Base-by-base conservation (phyloP, 1,140 invertebrate genomes). In the Teleogryllus occipitalis region DNA sequence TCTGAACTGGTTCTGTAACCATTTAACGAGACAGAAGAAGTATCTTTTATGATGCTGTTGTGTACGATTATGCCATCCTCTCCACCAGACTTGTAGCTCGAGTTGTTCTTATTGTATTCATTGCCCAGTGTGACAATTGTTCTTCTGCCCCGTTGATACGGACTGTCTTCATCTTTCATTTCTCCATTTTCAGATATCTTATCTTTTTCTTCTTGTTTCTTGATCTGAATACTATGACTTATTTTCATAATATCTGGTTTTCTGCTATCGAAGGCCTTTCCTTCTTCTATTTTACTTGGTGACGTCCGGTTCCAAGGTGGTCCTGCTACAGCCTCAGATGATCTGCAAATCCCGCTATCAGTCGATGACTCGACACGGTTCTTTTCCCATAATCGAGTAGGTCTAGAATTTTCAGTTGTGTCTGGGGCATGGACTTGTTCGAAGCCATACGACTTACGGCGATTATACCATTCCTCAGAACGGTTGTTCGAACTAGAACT, bases 401-500 rank as follows among this genome's bases (percentile, higher is more conserved):
- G 46, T 75, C 27, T 15, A 54, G 48, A 76, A 54, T 48, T 76
- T 47, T 80, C 72, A 18, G 47, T 8, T 18, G 18, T n/a, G n/a
- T 77, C 47, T 14, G 86, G 83, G 76, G 86, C 82, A 10, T 87
- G 87, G 81, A 92, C 90, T 81, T 91, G 90, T 85, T 93, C 92
- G 82, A 93, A 93, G 78, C 92, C 92, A 82, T 93, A 93, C 7
- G 92, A 93, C 85, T 93, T 93, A 81, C 92, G 86, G 81, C 92
- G 86, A 81, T 89, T 88, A 82, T 91, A 91, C 92, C 92, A 93
- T 80, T 92, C 91, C 80, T 90, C 89, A 27, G 84, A 84, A 76
- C 84, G 82, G 74, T 81, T 83, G 79, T 82, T 85, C 10, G 86
- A 86, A 82, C 88, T 89, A 47, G 84, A 82, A 14, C 83, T 83